Conservation (phyloP, 2,113 vertebrate genomes). For the Daboia siamensis region DNA sequence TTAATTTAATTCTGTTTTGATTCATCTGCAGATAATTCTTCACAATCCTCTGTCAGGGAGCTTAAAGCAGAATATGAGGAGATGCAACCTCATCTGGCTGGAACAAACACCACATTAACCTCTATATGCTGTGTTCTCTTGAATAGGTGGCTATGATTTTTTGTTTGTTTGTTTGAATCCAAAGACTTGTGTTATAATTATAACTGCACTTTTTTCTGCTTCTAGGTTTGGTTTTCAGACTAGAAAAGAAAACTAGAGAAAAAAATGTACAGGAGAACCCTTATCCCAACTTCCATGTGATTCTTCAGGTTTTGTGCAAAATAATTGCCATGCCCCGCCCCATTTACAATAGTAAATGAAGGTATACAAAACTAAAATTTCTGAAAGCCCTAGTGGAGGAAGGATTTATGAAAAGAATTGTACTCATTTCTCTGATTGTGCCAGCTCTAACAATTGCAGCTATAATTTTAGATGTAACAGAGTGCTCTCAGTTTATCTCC, state of each 20-base stretch:
- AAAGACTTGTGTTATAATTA: background rate
- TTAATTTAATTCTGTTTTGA: background rate
- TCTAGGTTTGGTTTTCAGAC: background rate
- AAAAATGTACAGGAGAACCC: background rate
- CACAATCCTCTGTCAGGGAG: background rate
- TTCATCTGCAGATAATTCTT: background rate
- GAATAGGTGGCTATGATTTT: too few relatives aligned
- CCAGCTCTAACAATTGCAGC: background rate
- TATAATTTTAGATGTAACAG: background rate
- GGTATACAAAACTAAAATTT: background rate
- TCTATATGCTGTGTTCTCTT: background rate
- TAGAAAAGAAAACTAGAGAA: background rate
- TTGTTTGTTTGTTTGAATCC: background rate
- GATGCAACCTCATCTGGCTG: background rate
- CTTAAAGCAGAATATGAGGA: background rate
- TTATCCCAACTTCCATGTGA: background rate
- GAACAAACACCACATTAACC: background rate
- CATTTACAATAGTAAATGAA: background rate
- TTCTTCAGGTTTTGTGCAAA: background rate
- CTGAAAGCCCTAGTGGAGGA: background rate
- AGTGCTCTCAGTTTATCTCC: background rate
- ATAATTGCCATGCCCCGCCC: background rate
- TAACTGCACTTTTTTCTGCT: background rate
- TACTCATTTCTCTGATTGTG: background rate
- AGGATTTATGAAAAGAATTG: background rate